Percentiles rank a stretch among this genome's conserved stretches.
Conservation (phyloP, 2,797 vertebrate genomes). For the Melanotaenia trifasciata region DNA sequence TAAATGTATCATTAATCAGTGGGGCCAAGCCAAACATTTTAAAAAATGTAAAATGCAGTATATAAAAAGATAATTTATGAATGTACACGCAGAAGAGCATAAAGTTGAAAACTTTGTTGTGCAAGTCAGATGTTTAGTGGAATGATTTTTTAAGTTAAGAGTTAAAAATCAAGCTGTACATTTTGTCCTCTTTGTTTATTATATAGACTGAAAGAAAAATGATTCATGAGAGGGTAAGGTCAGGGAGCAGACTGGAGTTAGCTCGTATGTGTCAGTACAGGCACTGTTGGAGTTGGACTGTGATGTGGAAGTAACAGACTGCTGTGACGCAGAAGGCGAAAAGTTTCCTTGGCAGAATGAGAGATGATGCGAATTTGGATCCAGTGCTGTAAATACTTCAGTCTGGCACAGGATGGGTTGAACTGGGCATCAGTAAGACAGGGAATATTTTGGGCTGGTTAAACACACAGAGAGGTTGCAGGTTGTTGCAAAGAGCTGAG, state of each 20-base stretch:
- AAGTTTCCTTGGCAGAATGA: constrained; percentile 57
- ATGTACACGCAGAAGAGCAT: neutral
- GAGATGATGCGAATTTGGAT: constrained; percentile 34
- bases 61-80: neutral
- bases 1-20: neutral
- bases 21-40: neutral
- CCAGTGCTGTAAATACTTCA: constrained; percentile 43
- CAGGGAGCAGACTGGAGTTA: constrained; percentile 44
- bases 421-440: constrained; percentile 58
- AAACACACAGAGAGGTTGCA: constrained; percentile 46
- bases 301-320: constrained; percentile 59
- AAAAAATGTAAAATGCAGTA: neutral
- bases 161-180: neutral
- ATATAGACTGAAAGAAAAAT: constrained; percentile 11
- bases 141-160: fast-evolving
- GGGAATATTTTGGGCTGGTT: constrained; percentile 48
- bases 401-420: constrained; percentile 33
- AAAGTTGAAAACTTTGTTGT: constrained; percentile 9
- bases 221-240: constrained; percentile 38
- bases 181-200: constrained; percentile 24
- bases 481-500: constrained; percentile 53
- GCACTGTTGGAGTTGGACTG: constrained; percentile 48
- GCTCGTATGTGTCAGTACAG: constrained; percentile 31
- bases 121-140: neutral
- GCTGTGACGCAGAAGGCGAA: constrained; percentile 54